Evolutionary conservation across 2,113 vertebrate species (phyloP).

Genomic region (Perca flavescens): DNA sequence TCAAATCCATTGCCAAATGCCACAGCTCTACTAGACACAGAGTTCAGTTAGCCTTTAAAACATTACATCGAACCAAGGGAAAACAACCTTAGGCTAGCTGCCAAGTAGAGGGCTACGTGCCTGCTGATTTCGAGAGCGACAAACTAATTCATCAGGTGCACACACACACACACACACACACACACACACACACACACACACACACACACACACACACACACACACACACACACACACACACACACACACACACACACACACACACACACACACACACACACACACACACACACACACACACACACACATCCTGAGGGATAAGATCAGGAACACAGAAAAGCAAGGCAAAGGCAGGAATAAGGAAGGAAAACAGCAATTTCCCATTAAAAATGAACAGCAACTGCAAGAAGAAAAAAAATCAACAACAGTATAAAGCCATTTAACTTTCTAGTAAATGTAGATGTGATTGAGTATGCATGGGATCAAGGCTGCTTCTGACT

Average conservation of each 20-base stretch:
- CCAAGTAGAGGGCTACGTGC: conserved; percentile 45
- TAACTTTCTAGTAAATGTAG: conserved; percentile 29
- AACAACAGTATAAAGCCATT: conserved; percentile 20
- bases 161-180: conserved; percentile 3
- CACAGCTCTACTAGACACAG: conserved; percentile 9
- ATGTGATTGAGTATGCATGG: neutral
- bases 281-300: neutral
- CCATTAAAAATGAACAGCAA: conserved; percentile 50
- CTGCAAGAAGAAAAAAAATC: conserved; percentile 3
- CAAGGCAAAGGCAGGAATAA: conserved; percentile 49
- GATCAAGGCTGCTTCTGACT: neutral
- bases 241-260: conserved; percentile 9
- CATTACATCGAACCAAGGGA: conserved; percentile 35
- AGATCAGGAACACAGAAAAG: conserved; percentile 55
- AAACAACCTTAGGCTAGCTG: conserved; percentile 54
- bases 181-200: no score
- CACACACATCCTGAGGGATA: conserved; percentile 47
- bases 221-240: conserved; percentile 10
- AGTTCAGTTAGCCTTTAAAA: conserved; percentile 38
- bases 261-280: neutral
- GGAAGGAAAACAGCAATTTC: conserved; percentile 64
- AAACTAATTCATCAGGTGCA: conserved; percentile 52
- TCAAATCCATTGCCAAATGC: conserved; percentile 42
- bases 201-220: conserved; percentile 7
- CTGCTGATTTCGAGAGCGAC: conserved; percentile 37